Evolutionary conservation across 2,113 vertebrate genomes (phyloP).

Genomic region (Boleophthalmus pectinirostris): DNA sequence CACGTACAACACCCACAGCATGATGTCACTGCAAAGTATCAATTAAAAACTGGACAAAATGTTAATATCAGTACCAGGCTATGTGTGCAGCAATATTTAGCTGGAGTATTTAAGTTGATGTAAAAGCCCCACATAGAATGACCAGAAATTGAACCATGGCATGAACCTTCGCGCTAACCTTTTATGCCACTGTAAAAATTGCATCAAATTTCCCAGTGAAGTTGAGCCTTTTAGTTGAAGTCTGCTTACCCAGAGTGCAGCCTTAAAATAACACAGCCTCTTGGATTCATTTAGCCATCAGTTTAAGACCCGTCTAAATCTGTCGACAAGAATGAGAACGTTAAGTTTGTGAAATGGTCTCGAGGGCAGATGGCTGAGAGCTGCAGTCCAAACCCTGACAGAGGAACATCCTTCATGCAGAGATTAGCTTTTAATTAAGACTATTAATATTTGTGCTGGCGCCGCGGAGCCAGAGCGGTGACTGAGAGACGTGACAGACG

Average conservation of each 20-base stretch:
- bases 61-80: too few relatives aligned
- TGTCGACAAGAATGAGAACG: not conserved
- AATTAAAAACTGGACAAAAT: too few relatives aligned
- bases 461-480: constrained; percentile 11
- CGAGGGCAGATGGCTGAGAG: constrained; percentile 17
- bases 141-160: not conserved
- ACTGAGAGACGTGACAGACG: constrained; percentile 24
- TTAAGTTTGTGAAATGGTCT: not conserved
- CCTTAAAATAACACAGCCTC: not conserved
- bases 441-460: constrained; percentile 46
- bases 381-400: constrained; percentile 19
- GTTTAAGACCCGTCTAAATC: constrained; percentile 6
- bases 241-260: not conserved
- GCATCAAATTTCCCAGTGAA: too few relatives aligned
- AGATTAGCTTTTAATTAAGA: constrained; percentile 57
- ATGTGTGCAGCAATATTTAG: too few relatives aligned
- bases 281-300: not conserved
- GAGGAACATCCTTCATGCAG: constrained; percentile 18
- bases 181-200: not conserved
- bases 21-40: too few relatives aligned
- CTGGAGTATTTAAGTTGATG: too few relatives aligned
- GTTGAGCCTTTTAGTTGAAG: not conserved
- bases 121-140: not conserved
- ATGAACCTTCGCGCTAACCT: not conserved
- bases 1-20: too few relatives aligned